Evolutionary conservation across 2,888 invertebrate species (phyloP), one percentile per base, ranked within the genome.

Genomic region (Lingula anatina): DNA sequence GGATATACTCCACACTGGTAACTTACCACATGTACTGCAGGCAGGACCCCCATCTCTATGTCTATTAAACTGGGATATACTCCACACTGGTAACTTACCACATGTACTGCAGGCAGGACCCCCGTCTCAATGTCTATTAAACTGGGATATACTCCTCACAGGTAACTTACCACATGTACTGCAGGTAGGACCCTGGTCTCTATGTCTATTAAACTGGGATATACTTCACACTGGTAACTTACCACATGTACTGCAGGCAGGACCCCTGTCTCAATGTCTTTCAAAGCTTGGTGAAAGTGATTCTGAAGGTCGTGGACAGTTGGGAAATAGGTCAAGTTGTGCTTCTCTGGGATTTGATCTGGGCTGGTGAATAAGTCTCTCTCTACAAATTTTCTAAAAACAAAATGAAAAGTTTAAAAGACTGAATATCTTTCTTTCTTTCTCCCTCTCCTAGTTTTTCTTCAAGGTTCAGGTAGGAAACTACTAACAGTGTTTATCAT

Each of bases 221-320:
- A n/a, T n/a, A n/a, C n/a, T n/a, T n/a, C n/a, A n/a, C n/a, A n/a
- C n/a, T n/a, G n/a, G n/a, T n/a, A n/a, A 43, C 49, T 46, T 54
- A 68, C 67, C 20, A 57, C 56, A 15, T 64, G 54, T 24, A 65
- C 64, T n/a, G 68, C 51, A n/a, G 69, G 62, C n/a, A 75, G 56
- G 3, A 60, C 49, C 2, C 75, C 75, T 57, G 55, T 62, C 48
- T 72, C 66, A 26, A 75, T 67, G 57, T 76, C 76, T 40, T 66
- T 67, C 3, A 73, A 49, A 2, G 75, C 73, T 52, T 73, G 73
- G 47, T 75, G 75, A 24, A 76, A 72, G 52, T 75, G 72, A 54
- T 76, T 76, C 54, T 76, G 75, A n/a, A 76, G 62, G 53, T 76
- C 75, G 42, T 75, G 72, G 20, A 76, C 73, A 2, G 76, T 76